Conservation (phyloP, 2,888 invertebrate species). For the Eilema caniola region DNA sequence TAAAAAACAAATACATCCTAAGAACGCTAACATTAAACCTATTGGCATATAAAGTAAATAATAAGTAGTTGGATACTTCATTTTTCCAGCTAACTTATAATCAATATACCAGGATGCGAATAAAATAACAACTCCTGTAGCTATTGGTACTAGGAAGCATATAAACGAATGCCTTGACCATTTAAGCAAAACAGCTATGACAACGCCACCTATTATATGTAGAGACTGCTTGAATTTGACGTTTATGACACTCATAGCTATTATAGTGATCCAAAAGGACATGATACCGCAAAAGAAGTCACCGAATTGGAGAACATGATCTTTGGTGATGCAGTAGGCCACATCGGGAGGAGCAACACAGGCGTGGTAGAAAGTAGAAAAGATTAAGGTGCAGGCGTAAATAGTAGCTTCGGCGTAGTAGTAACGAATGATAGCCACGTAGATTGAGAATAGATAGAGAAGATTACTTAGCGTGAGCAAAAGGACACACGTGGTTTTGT, state of each 20-base stretch:
- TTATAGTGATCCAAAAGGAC: slow-evolving; percentile 95
- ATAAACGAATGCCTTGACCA: slow-evolving; percentile 93
- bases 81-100: slow-evolving; percentile 86
- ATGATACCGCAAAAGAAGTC: slow-evolving; percentile 96
- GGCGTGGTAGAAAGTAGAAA: slow-evolving; percentile 96
- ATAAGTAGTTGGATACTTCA: slow-evolving; percentile 89
- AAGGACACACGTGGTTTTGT: slow-evolving; percentile 90
- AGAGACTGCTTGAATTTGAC: slow-evolving; percentile 86
- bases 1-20: slow-evolving; percentile 92
- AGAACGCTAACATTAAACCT: slow-evolving; percentile 89
- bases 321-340: slow-evolving; percentile 91
- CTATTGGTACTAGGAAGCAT: slow-evolving; percentile 92
- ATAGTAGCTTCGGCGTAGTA: slow-evolving; percentile 94
- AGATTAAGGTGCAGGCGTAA: slow-evolving; percentile 94
- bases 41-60: slow-evolving; percentile 88
- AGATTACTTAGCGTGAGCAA: slow-evolving; percentile 94
- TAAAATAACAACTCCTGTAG: slow-evolving; percentile 89
- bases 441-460: slow-evolving; percentile 92
- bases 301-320: slow-evolving; percentile 93
- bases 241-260: slow-evolving; percentile 93
- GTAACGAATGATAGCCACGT: slow-evolving; percentile 90
- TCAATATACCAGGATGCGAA: slow-evolving; percentile 91
- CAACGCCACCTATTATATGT: slow-evolving; percentile 92
- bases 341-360: slow-evolving; percentile 95
- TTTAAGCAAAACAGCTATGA: slow-evolving; percentile 93